Base-by-base conservation (phyloP, 2,113 vertebrate genomes). In the Myrmecobius fasciatus region DNA sequence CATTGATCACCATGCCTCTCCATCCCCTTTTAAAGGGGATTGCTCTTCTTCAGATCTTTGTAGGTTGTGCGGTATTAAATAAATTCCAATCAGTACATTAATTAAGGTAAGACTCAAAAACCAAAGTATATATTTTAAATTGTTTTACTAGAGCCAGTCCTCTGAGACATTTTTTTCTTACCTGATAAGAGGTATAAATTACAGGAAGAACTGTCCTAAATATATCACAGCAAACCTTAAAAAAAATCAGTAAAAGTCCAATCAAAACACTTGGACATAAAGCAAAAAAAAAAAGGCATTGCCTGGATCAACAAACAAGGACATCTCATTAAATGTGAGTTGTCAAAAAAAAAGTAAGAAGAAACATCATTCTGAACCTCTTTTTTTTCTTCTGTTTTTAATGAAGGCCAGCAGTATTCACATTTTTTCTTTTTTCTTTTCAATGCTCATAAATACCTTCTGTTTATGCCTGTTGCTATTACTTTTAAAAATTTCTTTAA, bases 371-470 rank as follows among this genome's bases (percentile, higher is more conserved):
- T 96, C 92, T 96, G 92, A 93, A 96, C 52, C 91, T 52, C 94
- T 97, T 96, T 97, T 95, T 95, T 96, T 96, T 95, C 93, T 96
- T 95, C 93, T 97, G 91, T 94, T 97, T 96, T 96, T 94, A 96
- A 97, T 93, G 96, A 95, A 96, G 96, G 93, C 93, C 96, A 67
- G 94, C 60, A 91, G 91, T 93, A 92, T 91, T 95, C 67, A 48
- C 91, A 91, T 96, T 94, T 94, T 91, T 97, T 93, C 93, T 52
- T 95, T 95, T 88, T 94, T 92, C 96, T 96, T 94, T 96, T 46
- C 49, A 89, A 36, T 90, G 54, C 60, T 75, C 88, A 96, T 94
- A 97, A 95, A 95, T 93, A 95, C 52, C 67, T 94, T 93, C 92
- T 25, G 89, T 96, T 51, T 67, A 51, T 94, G 95, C 92, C n/a